Conservation (phyloP, 2,888 invertebrate genomes). For the Cosmopolites sordidus region DNA sequence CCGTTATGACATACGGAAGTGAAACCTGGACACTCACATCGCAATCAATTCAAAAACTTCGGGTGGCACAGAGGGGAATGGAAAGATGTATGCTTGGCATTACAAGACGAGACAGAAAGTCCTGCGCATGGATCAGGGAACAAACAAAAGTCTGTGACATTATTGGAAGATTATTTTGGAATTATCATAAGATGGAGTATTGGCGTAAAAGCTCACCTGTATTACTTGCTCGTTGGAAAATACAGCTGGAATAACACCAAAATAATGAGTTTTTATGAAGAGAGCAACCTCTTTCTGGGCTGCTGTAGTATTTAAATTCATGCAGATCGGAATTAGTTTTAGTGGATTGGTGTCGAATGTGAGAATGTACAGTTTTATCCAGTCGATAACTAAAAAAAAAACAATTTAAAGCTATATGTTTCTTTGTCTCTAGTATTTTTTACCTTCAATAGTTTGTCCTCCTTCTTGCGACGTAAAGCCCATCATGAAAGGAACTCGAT, state of each 20-base stretch:
- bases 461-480: conserved; percentile 46
- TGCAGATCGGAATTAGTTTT: conserved; percentile 44
- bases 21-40: too few relatives aligned
- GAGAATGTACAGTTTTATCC: conserved; percentile 43
- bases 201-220: conserved; percentile 23
- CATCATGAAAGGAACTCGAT: conserved; percentile 50
- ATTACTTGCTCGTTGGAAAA: conserved; percentile 22
- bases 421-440: background rate
- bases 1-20: too few relatives aligned
- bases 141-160: too few relatives aligned
- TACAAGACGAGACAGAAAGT: too few relatives aligned
- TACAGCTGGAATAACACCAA: conserved; percentile 21
- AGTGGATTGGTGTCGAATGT: conserved; percentile 49
- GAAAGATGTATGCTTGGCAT: too few relatives aligned
- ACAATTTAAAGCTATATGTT: background rate
- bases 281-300: conserved; percentile 5
- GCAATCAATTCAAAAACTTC: too few relatives aligned
- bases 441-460: conserved; percentile 6
- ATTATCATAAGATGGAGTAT: too few relatives aligned
- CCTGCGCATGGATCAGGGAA: too few relatives aligned
- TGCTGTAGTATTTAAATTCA: conserved; percentile 28
- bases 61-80: too few relatives aligned
- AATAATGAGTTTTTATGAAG: conserved; percentile 25
- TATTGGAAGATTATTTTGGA: too few relatives aligned
- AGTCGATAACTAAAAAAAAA: conserved; percentile 43